Conservation (phyloP, 1,140 invertebrate genomes). For the Bombus pascuorum region DNA sequence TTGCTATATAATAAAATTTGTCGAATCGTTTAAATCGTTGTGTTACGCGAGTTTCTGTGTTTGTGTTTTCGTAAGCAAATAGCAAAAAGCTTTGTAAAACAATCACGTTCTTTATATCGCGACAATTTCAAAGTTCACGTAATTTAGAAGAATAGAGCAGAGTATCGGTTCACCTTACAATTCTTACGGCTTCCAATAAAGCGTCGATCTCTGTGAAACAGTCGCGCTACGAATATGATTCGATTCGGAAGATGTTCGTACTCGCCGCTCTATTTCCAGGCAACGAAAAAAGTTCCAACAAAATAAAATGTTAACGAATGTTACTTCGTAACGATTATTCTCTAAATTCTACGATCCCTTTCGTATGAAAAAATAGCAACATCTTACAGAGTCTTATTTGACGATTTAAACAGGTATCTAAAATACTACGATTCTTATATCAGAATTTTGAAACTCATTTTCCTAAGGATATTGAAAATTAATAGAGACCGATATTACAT, state of each 20-base stretch:
- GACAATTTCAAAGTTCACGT: no score
- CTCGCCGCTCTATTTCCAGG: not conserved
- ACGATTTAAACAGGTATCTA: not conserved
- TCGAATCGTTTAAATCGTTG: no score
- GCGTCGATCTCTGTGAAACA: not conserved
- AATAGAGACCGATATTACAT: not conserved
- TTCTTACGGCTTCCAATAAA: constrained; percentile 9
- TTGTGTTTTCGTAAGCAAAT: no score
- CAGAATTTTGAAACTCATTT: not conserved
- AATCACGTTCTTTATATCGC: no score
- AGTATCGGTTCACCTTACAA: not conserved
- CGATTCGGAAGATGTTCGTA: not conserved
- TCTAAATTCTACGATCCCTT: not conserved
- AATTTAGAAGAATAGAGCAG: no score
- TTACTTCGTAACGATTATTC: not conserved
- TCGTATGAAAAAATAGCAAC: no score
- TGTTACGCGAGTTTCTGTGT: no score
- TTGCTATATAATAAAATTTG: not conserved
- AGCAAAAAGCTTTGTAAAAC: no score
- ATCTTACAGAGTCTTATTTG: not conserved
- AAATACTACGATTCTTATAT: not conserved
- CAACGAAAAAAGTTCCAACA: not conserved
- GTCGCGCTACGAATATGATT: not conserved
- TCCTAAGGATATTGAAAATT: not conserved
- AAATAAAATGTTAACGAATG: not conserved